These are phyloP conservation scores for Pseudomyrmex concolor DNA, from an alignment of 1,140 invertebrate species.

Conservation along the genomic window DNA sequence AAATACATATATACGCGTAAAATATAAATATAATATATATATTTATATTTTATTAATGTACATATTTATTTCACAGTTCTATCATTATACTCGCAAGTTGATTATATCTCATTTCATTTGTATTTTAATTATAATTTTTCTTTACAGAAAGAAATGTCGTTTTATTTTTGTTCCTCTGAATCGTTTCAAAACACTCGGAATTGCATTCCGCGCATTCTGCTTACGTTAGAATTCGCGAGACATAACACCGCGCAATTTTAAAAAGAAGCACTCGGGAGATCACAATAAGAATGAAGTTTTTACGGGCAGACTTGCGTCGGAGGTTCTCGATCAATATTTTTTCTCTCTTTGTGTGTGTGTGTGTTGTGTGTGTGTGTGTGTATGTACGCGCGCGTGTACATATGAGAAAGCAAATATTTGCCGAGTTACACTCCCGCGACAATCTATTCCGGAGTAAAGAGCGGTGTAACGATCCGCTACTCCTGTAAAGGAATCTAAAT, in stretches of 20 bases:
- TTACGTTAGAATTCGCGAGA: background rate
- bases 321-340: slow-evolving; percentile 48
- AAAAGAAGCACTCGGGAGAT: background rate
- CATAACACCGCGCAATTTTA: background rate
- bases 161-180: no score
- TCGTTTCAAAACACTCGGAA: background rate
- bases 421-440: slow-evolving; percentile 15
- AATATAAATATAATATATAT: no score
- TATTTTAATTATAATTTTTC: background rate
- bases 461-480: no score
- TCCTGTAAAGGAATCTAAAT: no score
- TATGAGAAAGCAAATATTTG: slow-evolving; percentile 42
- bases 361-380: background rate
- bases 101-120: no score
- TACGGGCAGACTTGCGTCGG: slow-evolving; percentile 18
- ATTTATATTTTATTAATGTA: no score
- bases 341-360: background rate
- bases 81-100: no score
- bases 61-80: no score
- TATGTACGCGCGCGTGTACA: background rate
- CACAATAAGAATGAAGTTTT: slow-evolving; percentile 41
- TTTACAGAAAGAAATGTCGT: no score
- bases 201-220: background rate
- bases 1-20: no score
- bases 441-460: slow-evolving; percentile 18